Evolutionary conservation across 2,888 invertebrate species (phyloP).

Genomic region (Matsumyia berberina): DNA sequence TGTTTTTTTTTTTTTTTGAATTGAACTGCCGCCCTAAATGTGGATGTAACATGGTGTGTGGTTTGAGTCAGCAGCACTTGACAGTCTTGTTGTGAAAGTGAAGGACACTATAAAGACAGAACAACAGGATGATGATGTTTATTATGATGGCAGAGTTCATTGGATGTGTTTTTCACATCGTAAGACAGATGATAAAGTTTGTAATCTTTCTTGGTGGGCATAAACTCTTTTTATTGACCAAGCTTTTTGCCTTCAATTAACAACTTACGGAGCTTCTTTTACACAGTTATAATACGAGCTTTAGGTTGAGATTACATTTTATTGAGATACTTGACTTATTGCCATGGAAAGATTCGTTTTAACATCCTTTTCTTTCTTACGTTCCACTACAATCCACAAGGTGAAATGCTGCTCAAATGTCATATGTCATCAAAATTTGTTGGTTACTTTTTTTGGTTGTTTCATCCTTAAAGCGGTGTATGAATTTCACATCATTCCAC

Average conservation of each 20-base stretch:
- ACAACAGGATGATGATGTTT: slow-evolving; percentile 43
- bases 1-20: slow-evolving; percentile 18
- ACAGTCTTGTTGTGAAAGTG: slow-evolving; percentile 38
- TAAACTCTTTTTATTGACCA: slow-evolving; percentile 15
- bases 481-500: too few relatives aligned
- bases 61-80: slow-evolving; percentile 38
- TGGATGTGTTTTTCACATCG: slow-evolving; percentile 1
- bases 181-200: slow-evolving; percentile 4
- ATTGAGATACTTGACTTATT: background rate
- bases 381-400: slow-evolving; percentile 5
- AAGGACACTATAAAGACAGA: background rate
- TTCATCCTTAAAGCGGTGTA: too few relatives aligned
- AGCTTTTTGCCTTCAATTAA: slow-evolving; percentile 9
- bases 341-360: background rate
- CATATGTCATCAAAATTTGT: background rate
- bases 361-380: background rate
- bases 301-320: background rate
- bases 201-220: slow-evolving; percentile 3
- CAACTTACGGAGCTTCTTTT: background rate
- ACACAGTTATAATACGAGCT: background rate
- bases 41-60: slow-evolving; percentile 6
- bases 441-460: background rate
- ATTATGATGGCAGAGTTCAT: slow-evolving; percentile 21
- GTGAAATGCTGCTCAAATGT: background rate
- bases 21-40: slow-evolving; percentile 41